Evolutionary conservation across 2,888 invertebrate species (phyloP).

Genomic region (Scaptomyza reducta): DNA sequence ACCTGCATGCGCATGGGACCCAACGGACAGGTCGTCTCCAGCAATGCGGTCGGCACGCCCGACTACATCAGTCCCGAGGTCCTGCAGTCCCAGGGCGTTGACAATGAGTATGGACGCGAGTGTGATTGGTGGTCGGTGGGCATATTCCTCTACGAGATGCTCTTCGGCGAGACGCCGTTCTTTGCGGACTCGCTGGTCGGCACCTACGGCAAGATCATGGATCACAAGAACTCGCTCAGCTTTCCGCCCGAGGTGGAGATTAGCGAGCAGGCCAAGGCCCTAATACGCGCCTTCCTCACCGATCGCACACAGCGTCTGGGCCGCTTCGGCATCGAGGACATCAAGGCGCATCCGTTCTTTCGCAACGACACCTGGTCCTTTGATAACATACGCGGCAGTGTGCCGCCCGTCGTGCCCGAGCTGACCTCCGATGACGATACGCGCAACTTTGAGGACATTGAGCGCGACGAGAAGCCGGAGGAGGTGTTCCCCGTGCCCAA

Average conservation of each 20-base stretch:
- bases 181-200: conserved; percentile 99
- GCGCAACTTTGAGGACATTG: conserved; percentile 98
- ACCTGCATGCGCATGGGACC: conserved; percentile 99
- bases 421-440: conserved; percentile 98
- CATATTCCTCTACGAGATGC: conserved; percentile 99
- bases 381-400: conserved; percentile 95
- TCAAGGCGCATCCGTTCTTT: conserved; percentile 97
- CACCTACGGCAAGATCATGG: conserved; percentile 99
- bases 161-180: conserved; percentile 99
- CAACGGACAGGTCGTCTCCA: conserved; percentile 97
- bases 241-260: conserved; percentile 98
- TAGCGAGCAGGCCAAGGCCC: conserved; percentile 92
- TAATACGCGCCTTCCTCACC: conserved; percentile 97
- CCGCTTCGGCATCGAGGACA: conserved; percentile 96
- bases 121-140: conserved; percentile 99
- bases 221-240: conserved; percentile 96
- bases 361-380: conserved; percentile 99
- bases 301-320: conserved; percentile 96
- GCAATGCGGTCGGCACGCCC: conserved; percentile 99
- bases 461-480: conserved; percentile 95
- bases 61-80: conserved; percentile 99
- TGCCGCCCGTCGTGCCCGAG: conserved; percentile 98
- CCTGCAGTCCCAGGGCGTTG: conserved; percentile 97
- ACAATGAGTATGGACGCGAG: conserved; percentile 98
- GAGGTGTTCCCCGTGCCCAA: conserved; percentile 98